Base-by-base conservation (phyloP, 1,140 invertebrate species). In the Centruroides sculpturatus region DNA sequence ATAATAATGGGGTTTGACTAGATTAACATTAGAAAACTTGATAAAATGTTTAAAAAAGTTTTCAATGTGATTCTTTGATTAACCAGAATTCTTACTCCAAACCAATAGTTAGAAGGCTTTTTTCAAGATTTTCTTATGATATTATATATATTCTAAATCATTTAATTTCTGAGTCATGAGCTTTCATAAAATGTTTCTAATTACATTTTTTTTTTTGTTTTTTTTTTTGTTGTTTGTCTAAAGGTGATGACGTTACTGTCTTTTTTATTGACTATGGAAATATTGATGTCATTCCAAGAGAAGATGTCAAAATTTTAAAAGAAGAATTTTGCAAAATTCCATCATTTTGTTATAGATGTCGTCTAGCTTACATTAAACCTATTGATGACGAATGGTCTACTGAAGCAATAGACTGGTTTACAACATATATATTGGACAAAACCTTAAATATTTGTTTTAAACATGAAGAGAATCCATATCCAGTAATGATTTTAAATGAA, bases 181-280 rank as follows among this genome's bases (percentile, higher is more conserved):
- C 23, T 23, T 23, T 23, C 23, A 23, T 23, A 23, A 23, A 23
- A 23, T 23, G 23, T 23, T 23, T 23, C 23, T 41, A 41, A 41
- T 41, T 41, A 41, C 6, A 2, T 35, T 36, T 55, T 55, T 11
- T 55, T 7, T 55, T 34, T 2, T 47, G 10, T 58, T 35, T n/a
- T 34, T 55, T 35, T 7, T 53, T 12, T 59, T 49, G 51, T 35
- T 52, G 46, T 35, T 47, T 51, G 0, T 5, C 55, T 63, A 51
- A 13, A 63, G 62, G 56, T 13, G 23, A 46, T 34, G 47, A 35
- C 5, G 58, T 34, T 47, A 36, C 41, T 49, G 72, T 80, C 58
- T 71, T 72, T 56, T 75, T 80, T 69, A 74, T 80, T 68, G 79
- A 81, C 69, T 79, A 77, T 68, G 79, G 79, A 64, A 78, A 75